A percentile compares a stretch with the other conserved stretches of the same genome.
phyloP scores from a whole-genome alignment of 2,797 vertebrate species.

The Spinus pinus region DNA sequence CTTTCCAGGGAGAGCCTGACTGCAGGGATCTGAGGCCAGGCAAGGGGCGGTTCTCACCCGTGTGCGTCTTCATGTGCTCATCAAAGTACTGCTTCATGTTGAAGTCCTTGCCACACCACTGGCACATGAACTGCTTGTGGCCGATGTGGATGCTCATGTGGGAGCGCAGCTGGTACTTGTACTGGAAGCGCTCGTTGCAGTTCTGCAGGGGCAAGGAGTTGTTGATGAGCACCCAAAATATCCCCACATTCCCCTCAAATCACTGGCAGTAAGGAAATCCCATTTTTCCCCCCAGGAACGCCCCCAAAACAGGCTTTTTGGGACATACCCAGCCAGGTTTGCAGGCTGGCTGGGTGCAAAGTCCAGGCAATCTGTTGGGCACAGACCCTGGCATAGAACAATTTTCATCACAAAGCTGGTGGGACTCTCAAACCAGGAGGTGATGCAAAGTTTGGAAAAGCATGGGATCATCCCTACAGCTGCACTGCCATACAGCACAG shows the following conservation, averaged over 20 bases:
- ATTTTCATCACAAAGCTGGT: neutral
- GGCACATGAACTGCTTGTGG: constrained; percentile 87
- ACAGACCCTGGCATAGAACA: neutral
- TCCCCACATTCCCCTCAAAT: accelerated
- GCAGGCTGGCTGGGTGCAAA: neutral
- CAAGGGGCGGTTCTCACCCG: constrained; percentile 59
- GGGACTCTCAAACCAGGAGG: neutral
- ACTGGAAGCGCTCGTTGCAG: constrained; percentile 86
- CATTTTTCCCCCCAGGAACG: accelerated
- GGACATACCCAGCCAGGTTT: neutral
- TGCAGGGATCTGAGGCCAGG: no score
- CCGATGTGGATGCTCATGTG: constrained; percentile 87
- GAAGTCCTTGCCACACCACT: constrained; percentile 87
- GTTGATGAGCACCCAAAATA: neutral
- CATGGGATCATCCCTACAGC: accelerated
- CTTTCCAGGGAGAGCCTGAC: accelerated
- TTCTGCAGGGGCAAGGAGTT: constrained; percentile 53
- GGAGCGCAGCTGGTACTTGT: constrained; percentile 82
- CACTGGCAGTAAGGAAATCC: neutral
- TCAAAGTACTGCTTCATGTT: constrained; percentile 88
- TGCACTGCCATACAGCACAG: neutral
- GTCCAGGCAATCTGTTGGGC: neutral
- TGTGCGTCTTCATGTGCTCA: constrained; percentile 86
- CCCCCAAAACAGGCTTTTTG: accelerated
- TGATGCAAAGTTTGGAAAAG: neutral